Evolutionary conservation across 1,140 invertebrate species (phyloP), one percentile per base, ranked within the genome.

Genomic region (Parapsyche elsis): DNA sequence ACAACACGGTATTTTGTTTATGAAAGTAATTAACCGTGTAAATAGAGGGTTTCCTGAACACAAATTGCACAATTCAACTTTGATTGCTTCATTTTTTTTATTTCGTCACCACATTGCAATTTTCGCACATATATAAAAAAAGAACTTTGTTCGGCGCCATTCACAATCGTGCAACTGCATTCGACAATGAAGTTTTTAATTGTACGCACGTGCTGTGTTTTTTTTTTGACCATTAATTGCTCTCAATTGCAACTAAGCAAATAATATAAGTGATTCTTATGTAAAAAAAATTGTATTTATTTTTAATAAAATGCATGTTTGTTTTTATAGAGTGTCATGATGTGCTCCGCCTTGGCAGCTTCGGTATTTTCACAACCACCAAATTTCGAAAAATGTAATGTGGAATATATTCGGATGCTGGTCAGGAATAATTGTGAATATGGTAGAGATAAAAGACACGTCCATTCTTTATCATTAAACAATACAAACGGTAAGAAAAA

Each of bases 321-420:
- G 0, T 59, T n/a, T 57, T n/a, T 59, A n/a, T 19, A 76, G 74
- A 61, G 74, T 19, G 16, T 76, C 9, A 76, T 76, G 74, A 57
- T 76, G 49, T 76, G 14, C 45, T 76, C 74, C 5, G 74, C 26
- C 24, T 24, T 76, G 57, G 74, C 49, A 21, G 49, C 49, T n/a
- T 44, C 53, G 9, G 38, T 57, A 23, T 57, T 53, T 5, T 19
- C 46, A 10, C 70, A 73, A 21, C 26, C 1, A 1, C 14, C 14
- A 9, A 21, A 57, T 9, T 59, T 5, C 23, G 10, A 30, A 12
- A 24, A 57, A 0, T 76, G 74, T 24, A 57, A 46, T 0, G 0
- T 57, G 26, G 49, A 49, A 23, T 26, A 76, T 24, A 4, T 76
- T 9, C 19, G 74, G 57, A 1, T 23, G 5, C n/a, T 76, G 21